Evolutionary conservation across 2,113 vertebrate species (phyloP).

Genomic region (Syrmaticus mikado): DNA sequence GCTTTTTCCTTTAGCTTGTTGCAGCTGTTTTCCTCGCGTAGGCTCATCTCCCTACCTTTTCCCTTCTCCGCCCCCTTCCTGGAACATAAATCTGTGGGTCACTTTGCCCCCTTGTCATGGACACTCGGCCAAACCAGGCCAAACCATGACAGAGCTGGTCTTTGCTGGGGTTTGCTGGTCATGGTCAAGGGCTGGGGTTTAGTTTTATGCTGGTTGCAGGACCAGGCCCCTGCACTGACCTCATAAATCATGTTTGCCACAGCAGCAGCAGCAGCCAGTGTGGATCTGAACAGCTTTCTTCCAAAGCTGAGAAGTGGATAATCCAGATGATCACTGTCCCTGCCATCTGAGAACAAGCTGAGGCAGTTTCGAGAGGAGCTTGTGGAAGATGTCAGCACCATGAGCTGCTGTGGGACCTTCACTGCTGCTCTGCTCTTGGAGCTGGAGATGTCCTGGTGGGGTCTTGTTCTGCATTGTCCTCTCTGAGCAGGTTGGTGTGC

Average conservation of each 20-base stretch:
- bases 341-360: background rate
- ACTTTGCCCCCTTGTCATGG: too few relatives aligned
- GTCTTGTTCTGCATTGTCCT: background rate
- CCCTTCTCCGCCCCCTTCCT: too few relatives aligned
- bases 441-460: too few relatives aligned
- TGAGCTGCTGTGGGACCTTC: background rate
- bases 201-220: background rate
- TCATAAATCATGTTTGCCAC: background rate
- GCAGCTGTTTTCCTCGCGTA: too few relatives aligned
- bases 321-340: background rate
- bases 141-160: too few relatives aligned
- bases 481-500: background rate
- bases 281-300: constrained; percentile 35
- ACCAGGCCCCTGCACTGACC: background rate
- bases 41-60: too few relatives aligned
- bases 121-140: too few relatives aligned
- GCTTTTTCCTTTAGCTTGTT: too few relatives aligned
- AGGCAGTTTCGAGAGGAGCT: background rate
- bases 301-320: background rate
- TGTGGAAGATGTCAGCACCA: accelerated
- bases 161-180: too few relatives aligned
- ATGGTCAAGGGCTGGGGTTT: background rate
- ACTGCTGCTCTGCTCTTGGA: background rate
- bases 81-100: too few relatives aligned
- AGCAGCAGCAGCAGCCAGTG: background rate